phyloP scores from a whole-genome alignment of 2,888 invertebrate genomes.

The Drosophila kanekoi region DNA sequence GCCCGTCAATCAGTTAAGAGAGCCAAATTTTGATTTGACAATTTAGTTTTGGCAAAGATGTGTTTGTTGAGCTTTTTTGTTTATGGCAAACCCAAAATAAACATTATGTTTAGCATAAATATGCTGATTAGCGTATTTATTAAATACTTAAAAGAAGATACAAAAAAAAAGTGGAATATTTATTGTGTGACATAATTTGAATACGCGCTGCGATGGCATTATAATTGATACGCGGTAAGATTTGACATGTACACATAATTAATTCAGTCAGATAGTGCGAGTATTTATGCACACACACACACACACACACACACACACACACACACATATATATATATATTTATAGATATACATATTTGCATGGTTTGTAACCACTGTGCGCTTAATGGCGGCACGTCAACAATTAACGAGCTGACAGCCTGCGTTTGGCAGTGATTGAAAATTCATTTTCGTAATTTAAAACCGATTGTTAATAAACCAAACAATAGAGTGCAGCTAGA shows the following conservation, averaged over 20 bases:
- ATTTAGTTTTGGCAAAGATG: not conserved
- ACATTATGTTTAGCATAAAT: too few species aligned
- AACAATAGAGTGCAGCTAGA: conserved; percentile 27
- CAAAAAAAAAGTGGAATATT: too few species aligned
- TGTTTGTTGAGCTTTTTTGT: too few species aligned
- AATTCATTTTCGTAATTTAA: conserved; percentile 61
- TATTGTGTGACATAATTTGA: not conserved
- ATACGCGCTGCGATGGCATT: not conserved
- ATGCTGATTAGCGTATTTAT: too few species aligned
- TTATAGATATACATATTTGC: not conserved
- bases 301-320: not conserved
- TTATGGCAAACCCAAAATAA: too few species aligned
- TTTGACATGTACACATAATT: conserved; percentile 1
- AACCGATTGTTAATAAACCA: conserved; percentile 64
- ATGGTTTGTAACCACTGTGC: conserved; percentile 38
- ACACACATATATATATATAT: not conserved
- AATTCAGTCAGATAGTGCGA: not conserved
- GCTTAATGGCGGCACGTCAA: conserved; percentile 55
- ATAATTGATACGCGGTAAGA: not conserved
- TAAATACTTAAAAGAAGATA: too few species aligned
- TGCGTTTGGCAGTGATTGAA: conserved; percentile 37
- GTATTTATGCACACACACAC: not conserved
- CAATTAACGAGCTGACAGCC: conserved; percentile 41
- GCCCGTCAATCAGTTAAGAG: not conserved
- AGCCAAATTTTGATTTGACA: not conserved